These are phyloP conservation scores for Heliconius congener DNA, from an alignment of 1,140 invertebrate genomes.

Conservation along the genomic window DNA sequence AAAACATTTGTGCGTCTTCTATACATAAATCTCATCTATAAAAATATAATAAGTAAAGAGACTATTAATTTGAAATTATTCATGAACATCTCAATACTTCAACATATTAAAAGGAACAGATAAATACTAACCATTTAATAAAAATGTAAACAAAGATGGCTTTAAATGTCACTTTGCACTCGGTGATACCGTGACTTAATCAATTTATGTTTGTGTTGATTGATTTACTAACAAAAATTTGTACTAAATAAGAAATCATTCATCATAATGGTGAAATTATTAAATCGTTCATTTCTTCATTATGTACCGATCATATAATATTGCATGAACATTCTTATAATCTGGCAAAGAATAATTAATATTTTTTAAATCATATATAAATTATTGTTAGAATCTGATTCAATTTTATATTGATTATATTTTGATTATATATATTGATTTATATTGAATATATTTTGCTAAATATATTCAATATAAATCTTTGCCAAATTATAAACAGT, in stretches of 20 bases:
- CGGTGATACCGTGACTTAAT: not conserved
- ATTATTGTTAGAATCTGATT: no score
- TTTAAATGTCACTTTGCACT: not conserved
- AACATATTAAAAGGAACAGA: not conserved
- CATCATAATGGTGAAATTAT: not conserved
- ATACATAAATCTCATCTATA: no score
- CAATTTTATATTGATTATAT: no score
- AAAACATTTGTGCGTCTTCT: no score
- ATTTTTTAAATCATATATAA: not conserved
- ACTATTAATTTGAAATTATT: no score
- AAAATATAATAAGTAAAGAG: no score
- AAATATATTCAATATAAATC: not conserved
- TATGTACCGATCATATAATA: not conserved
- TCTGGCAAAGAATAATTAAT: constrained; percentile 8
- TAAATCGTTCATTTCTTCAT: constrained; percentile 6
- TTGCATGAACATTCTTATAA: constrained; percentile 20
- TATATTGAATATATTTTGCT: no score
- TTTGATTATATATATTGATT: no score
- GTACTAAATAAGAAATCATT: not conserved
- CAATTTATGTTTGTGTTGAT: not conserved
- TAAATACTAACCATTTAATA: not conserved
- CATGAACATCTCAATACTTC: not conserved
- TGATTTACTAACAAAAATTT: not conserved
- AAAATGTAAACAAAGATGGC: not conserved
- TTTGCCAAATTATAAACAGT: constrained; percentile 10